A percentile compares a stretch with the other conserved stretches of the same genome.
These are phyloP conservation scores for Druceiella hillmani DNA, from an alignment of 2,888 invertebrate species.

Conservation along the genomic window DNA sequence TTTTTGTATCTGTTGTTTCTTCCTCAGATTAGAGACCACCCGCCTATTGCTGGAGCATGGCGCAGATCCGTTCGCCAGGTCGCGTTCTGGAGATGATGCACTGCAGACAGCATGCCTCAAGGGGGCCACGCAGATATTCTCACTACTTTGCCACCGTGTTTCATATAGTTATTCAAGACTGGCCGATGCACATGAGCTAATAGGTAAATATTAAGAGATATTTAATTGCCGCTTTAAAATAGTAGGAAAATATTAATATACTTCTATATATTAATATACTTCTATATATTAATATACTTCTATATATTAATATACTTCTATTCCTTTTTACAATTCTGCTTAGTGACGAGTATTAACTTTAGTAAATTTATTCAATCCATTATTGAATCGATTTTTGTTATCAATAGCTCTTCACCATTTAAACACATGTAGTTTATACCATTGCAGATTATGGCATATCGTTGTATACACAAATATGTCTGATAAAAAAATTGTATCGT, in stretches of 20 bases:
- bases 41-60: constrained; percentile 73
- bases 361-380: no score
- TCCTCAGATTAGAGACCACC: constrained; percentile 68
- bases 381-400: no score
- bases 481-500: neutral
- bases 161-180: constrained; percentile 60
- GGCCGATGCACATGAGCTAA: constrained; percentile 83
- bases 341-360: no score
- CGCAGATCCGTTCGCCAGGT: constrained; percentile 70
- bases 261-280: neutral
- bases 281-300: neutral
- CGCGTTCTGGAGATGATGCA: constrained; percentile 84
- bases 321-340: neutral
- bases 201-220: constrained; percentile 42
- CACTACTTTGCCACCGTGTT: constrained; percentile 59
- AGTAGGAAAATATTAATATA: no score
- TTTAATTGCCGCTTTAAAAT: no score
- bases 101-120: constrained; percentile 81
- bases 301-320: neutral
- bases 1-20: constrained; percentile 4
- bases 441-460: neutral
- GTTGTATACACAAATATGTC: neutral
- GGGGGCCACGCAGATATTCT: constrained; percentile 67
- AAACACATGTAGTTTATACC: no score
- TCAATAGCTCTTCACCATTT: no score